Evolutionary conservation across 2,113 vertebrate genomes (phyloP).

Genomic region (Hippotragus niger): DNA sequence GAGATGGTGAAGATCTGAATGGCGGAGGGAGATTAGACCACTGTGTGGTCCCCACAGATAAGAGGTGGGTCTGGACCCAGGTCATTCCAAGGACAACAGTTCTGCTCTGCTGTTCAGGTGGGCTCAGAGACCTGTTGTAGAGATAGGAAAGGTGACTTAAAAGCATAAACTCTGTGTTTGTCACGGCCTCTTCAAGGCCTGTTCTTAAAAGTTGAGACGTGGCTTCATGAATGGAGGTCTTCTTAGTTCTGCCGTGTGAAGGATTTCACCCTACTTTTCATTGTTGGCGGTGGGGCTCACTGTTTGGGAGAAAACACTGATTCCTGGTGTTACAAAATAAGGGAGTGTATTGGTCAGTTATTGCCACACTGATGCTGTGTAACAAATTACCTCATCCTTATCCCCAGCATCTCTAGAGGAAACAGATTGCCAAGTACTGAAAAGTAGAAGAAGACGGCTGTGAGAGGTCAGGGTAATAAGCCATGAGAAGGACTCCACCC

Average conservation of each 20-base stretch:
- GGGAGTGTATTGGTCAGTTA: neutral
- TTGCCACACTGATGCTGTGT: fast-evolving
- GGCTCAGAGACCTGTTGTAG: neutral
- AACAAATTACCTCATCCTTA: neutral
- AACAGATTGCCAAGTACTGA: neutral
- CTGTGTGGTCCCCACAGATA: neutral
- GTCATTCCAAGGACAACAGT: neutral
- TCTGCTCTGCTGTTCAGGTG: no score
- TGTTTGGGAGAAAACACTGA: neutral
- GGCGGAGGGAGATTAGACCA: neutral
- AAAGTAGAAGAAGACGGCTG: neutral
- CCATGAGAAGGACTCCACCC: neutral
- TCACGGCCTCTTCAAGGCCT: fast-evolving
- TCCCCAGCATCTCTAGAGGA: neutral
- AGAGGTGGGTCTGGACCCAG: no score
- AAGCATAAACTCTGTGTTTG: fast-evolving
- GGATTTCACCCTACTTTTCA: neutral
- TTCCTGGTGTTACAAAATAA: neutral
- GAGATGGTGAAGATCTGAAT: neutral
- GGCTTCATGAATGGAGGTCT: fast-evolving
- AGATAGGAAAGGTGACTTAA: neutral
- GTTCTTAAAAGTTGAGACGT: no score
- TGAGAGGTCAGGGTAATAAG: neutral
- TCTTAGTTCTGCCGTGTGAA: fast-evolving
- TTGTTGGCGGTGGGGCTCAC: fast-evolving